Percentiles rank a stretch among this genome's conserved stretches.
These are phyloP conservation scores for Pygoscelis adeliae DNA, from an alignment of 2,113 vertebrate species.

Conservation along the genomic window DNA sequence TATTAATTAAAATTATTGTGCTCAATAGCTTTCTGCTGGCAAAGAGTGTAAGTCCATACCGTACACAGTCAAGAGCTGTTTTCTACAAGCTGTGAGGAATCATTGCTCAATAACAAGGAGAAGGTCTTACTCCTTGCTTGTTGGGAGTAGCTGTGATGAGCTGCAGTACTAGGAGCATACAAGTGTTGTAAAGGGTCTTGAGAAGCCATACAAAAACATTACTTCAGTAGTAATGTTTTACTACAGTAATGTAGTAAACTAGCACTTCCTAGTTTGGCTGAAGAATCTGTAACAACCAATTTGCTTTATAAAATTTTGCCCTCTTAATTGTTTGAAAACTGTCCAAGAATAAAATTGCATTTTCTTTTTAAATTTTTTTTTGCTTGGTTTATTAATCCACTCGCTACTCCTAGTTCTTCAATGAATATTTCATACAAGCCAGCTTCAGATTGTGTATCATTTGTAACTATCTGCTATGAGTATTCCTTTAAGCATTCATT, in stretches of 20 bases:
- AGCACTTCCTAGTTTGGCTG: background rate
- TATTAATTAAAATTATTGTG: background rate
- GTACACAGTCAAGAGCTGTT: background rate
- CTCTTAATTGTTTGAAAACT: background rate
- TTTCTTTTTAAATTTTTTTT: background rate
- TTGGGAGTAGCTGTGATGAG: background rate
- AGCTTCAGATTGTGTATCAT: background rate
- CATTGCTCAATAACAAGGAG: background rate
- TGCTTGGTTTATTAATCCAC: background rate
- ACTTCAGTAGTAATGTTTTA: too few species aligned
- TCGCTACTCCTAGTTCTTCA: background rate
- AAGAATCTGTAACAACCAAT: background rate
- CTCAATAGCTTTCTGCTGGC: background rate
- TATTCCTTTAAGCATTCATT: background rate
- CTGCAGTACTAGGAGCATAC: background rate
- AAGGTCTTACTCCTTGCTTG: background rate
- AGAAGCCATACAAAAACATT: background rate
- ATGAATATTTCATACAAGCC: background rate
- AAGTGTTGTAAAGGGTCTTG: background rate
- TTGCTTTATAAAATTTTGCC: background rate
- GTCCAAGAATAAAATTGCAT: background rate
- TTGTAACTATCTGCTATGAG: background rate
- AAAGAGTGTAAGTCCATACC: background rate
- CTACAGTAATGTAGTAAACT: too few species aligned
- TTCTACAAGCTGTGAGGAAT: background rate